Percentiles rank a stretch among this genome's conserved stretches.
These are phyloP conservation scores for Calameuta pallipes DNA, from an alignment of 2,888 invertebrate genomes.

Conservation along the genomic window DNA sequence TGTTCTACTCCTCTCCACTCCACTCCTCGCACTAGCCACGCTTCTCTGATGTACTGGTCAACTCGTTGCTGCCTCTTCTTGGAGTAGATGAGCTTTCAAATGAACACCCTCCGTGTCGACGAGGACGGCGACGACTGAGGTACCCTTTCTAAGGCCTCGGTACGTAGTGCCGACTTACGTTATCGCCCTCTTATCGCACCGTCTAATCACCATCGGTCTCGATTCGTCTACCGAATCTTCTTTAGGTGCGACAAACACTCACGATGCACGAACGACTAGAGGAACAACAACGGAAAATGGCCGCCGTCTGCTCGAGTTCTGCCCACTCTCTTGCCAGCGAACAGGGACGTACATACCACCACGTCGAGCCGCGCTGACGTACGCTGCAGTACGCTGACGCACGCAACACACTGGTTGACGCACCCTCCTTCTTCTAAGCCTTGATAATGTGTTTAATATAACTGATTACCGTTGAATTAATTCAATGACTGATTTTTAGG, in stretches of 20 bases:
- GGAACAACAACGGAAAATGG: slow-evolving; percentile 43
- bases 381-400: background rate
- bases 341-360: slow-evolving; percentile 7
- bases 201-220: slow-evolving; percentile 21
- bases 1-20: slow-evolving; percentile 3
- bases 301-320: slow-evolving; percentile 39
- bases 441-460: background rate
- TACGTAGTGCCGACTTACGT: slow-evolving; percentile 32
- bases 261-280: slow-evolving; percentile 26
- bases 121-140: slow-evolving; percentile 23
- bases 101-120: slow-evolving; percentile 5
- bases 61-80: slow-evolving; percentile 6
- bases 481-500: background rate
- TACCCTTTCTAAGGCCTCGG: slow-evolving; percentile 23
- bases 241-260: slow-evolving; percentile 20
- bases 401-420: background rate
- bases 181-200: slow-evolving; percentile 29
- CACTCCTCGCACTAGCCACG: background rate
- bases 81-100: background rate
- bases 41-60: slow-evolving; percentile 8
- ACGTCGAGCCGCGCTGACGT: background rate
- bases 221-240: slow-evolving; percentile 5
- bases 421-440: background rate
- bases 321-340: background rate
- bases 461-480: background rate